Evolutionary conservation across 2,888 invertebrate genomes (phyloP).

Genomic region (Eristalis arbustorum): DNA sequence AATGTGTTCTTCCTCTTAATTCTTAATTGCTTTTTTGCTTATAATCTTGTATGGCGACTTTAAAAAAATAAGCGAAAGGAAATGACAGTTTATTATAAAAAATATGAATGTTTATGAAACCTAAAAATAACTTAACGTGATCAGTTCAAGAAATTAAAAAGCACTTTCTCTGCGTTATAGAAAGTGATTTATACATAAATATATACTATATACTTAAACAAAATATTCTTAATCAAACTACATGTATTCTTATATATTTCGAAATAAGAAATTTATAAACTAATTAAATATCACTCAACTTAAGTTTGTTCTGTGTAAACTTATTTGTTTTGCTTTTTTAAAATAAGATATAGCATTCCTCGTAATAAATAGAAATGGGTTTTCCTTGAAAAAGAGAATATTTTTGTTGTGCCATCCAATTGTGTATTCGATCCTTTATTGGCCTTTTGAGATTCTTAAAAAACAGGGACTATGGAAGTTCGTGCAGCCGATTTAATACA

Average conservation of each 20-base stretch:
- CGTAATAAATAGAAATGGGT: neutral
- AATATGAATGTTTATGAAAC: conserved; percentile 15
- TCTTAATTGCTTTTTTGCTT: conserved; percentile 22
- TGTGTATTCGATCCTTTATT: neutral
- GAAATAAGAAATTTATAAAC: conserved; percentile 51
- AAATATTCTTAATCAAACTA: neutral
- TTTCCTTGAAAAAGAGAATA: neutral
- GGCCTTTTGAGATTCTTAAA: neutral
- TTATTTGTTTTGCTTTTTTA: neutral
- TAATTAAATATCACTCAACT: conserved; percentile 67
- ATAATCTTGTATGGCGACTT: conserved; percentile 8
- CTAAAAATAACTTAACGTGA: conserved; percentile 36
- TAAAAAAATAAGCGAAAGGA: conserved; percentile 6
- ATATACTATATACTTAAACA: conserved; percentile 1
- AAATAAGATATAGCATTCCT: conserved; percentile 7
- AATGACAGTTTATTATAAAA: conserved; percentile 20
- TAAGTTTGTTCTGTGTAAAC: conserved; percentile 25
- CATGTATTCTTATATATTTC: conserved; percentile 25
- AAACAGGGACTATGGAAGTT: neutral
- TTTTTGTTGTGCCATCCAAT: neutral
- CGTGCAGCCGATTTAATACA: neutral
- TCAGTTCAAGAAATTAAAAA: conserved; percentile 39
- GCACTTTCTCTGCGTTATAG: conserved; percentile 14
- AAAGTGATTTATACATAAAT: conserved; percentile 3
- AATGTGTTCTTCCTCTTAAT: conserved; percentile 23